Percentiles rank a stretch among this genome's conserved stretches.
phyloP scores from a whole-genome alignment of 2,888 invertebrate species.

The Polyommatus iphigenia region DNA sequence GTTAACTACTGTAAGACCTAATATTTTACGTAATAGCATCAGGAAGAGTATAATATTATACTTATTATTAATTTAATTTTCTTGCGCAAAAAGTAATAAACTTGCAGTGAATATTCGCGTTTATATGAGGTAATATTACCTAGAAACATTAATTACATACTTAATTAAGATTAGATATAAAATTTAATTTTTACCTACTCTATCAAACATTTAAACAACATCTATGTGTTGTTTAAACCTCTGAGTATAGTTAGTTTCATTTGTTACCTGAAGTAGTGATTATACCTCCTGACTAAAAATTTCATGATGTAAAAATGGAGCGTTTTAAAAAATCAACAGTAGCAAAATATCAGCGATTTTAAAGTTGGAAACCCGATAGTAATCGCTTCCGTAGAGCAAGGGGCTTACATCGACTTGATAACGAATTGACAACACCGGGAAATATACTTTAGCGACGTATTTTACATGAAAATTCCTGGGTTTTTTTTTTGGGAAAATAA shows the following conservation, averaged over 20 bases:
- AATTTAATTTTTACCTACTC: background rate
- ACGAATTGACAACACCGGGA: background rate
- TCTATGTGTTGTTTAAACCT: no score
- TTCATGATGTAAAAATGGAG: slow-evolving; percentile 37
- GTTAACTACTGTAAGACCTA: slow-evolving; percentile 33
- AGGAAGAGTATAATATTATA: background rate
- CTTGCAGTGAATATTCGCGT: background rate
- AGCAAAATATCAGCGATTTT: slow-evolving; percentile 6
- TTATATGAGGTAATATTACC: background rate
- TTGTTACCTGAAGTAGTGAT: background rate
- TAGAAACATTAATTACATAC: slow-evolving; percentile 4
- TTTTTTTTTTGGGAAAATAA: background rate
- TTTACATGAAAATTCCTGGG: background rate
- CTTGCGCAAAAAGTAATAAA: background rate
- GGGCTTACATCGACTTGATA: background rate
- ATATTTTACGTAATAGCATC: background rate
- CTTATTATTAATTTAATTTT: background rate
- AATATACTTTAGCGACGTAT: background rate
- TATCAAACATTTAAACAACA: no score
- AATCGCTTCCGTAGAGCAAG: slow-evolving; percentile 11
- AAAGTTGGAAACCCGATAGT: slow-evolving; percentile 15
- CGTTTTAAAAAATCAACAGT: slow-evolving; percentile 8
- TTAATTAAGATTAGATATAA: background rate
- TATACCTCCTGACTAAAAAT: background rate
- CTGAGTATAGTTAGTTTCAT: no score